Conservation (phyloP, 2,113 vertebrate genomes). For the Pyrgilauda ruficollis region DNA sequence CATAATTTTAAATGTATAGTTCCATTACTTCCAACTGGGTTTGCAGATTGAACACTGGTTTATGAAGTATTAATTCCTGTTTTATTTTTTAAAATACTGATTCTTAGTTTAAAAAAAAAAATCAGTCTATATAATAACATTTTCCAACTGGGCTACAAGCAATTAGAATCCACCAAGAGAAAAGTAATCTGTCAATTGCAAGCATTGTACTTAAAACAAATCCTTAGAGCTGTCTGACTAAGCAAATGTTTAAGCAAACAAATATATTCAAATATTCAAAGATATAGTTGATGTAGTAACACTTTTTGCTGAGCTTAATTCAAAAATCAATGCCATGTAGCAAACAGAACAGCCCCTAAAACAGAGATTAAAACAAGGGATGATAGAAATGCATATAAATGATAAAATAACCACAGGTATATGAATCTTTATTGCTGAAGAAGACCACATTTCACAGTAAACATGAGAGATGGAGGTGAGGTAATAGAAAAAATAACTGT, state of each 20-base stretch:
- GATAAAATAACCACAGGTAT: constrained; percentile 57
- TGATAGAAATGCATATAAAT: constrained; percentile 66
- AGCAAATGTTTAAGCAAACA: constrained; percentile 50
- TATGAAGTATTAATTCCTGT: constrained; percentile 5
- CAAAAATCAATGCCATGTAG: constrained; percentile 43
- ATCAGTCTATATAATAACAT: neutral
- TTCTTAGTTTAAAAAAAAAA: neutral
- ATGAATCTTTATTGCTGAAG: constrained; percentile 25
- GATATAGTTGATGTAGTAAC: constrained; percentile 44
- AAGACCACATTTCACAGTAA: constrained; percentile 30
- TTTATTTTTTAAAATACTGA: neutral
- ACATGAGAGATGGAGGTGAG: neutral
- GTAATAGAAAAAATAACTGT: neutral
- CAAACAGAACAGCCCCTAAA: constrained; percentile 51
- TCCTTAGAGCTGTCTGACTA: constrained; percentile 37
- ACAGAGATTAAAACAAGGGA: constrained; percentile 30
- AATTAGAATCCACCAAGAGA: constrained; percentile 46
- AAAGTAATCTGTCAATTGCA: constrained; percentile 38
- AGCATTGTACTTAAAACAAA: constrained; percentile 33
- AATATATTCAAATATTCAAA: constrained; percentile 71
- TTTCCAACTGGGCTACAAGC: constrained; percentile 5
- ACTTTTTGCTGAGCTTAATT: constrained; percentile 57
- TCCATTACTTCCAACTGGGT: neutral
- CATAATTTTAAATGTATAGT: neutral
- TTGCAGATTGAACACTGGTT: constrained; percentile 3